A percentile compares a stretch with the other conserved stretches of the same genome.
Conservation (phyloP, 2,888 invertebrate genomes). For the Eurytoma californica region DNA sequence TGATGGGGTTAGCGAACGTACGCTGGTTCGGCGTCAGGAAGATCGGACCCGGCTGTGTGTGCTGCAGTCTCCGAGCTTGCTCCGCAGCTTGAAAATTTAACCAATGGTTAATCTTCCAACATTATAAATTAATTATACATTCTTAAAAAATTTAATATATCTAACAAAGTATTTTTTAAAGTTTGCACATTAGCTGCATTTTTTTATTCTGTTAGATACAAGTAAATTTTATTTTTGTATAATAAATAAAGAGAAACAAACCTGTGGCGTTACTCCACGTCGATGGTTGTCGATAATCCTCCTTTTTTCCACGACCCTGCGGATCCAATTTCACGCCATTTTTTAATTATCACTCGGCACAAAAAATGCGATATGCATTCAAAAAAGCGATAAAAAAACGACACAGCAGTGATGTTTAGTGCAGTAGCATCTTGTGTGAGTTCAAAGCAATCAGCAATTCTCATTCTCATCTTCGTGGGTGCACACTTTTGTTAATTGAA, state of each 20-base stretch:
- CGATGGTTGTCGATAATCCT: neutral
- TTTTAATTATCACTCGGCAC: constrained; percentile 27
- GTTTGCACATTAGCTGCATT: too few relatives aligned
- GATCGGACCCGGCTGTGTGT: constrained; percentile 73
- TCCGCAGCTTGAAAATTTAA: constrained; percentile 32
- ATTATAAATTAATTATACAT: too few relatives aligned
- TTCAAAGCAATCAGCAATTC: neutral
- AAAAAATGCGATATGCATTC: neutral
- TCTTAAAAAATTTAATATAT: too few relatives aligned
- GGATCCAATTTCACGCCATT: constrained; percentile 17
- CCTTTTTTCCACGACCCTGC: constrained; percentile 24
- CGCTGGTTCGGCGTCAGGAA: constrained; percentile 77
- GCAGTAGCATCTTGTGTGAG: constrained; percentile 10
- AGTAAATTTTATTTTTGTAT: neutral
- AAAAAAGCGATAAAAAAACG: neutral
- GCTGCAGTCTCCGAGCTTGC: constrained; percentile 47
- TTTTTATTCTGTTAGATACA: too few relatives aligned
- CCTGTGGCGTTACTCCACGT: constrained; percentile 46
- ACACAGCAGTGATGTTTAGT: constrained; percentile 8
- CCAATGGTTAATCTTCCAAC: neutral
- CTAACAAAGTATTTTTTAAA: too few relatives aligned
- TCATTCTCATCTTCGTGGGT: neutral
- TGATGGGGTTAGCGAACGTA: constrained; percentile 81
- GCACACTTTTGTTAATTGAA: constrained; percentile 26
- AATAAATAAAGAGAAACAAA: constrained; percentile 24